phyloP scores from a whole-genome alignment of 30 jellyfish, hydroid and myxozoan genomes.

The Rhopilema esculentum region DNA sequence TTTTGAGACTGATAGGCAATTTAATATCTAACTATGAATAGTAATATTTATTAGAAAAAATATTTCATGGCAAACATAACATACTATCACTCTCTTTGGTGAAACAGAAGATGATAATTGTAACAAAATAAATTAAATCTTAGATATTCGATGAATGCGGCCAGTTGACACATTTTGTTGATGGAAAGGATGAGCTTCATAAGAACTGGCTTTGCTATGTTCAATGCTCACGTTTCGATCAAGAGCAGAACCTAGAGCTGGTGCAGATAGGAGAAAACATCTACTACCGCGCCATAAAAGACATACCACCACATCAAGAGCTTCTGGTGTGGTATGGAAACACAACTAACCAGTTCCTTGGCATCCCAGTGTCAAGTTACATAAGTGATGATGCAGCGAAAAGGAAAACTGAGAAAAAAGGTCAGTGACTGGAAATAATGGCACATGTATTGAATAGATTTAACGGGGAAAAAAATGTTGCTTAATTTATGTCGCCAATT shows the following conservation, averaged over 20 bases:
- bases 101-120: too few relatives aligned
- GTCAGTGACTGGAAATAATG: constrained; percentile 11
- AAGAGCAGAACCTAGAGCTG: constrained; percentile 84
- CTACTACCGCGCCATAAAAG: constrained; percentile 80
- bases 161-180: constrained; percentile 66
- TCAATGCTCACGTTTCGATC: constrained; percentile 84
- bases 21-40: too few relatives aligned
- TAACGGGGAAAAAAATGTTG: too few relatives aligned
- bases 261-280: constrained; percentile 69
- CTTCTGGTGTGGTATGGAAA: constrained; percentile 85
- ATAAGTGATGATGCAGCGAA: constrained; percentile 10
- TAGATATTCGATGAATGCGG: constrained; percentile 80
- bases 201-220: constrained; percentile 84
- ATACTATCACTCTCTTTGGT: too few relatives aligned
- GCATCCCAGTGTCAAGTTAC: constrained; percentile 72
- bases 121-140: neutral
- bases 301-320: constrained; percentile 89
- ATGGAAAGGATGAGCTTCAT: constrained; percentile 73
- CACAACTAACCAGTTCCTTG: constrained; percentile 68
- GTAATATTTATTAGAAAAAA: too few relatives aligned
- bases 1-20: too few relatives aligned
- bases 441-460: too few relatives aligned
- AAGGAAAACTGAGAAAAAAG: constrained; percentile 52
- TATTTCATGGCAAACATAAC: too few relatives aligned
- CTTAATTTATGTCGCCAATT: too few relatives aligned